A percentile compares a stretch with the other conserved stretches of the same genome.
Evolutionary conservation across 2,113 vertebrate genomes (phyloP).

Genomic region (Erinaceus europaeus): DNA sequence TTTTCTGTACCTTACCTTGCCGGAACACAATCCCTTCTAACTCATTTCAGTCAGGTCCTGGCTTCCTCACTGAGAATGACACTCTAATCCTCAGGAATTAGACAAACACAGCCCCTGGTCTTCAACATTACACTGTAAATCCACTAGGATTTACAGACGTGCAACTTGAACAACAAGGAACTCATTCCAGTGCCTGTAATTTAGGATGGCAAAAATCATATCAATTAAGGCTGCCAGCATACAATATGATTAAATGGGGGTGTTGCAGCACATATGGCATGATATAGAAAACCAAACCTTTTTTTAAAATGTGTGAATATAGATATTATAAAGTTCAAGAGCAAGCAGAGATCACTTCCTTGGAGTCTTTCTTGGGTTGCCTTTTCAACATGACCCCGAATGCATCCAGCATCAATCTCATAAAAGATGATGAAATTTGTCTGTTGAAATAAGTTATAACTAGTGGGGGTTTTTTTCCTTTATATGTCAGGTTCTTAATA

Average conservation of each 20-base stretch:
- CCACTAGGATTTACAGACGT: slow-evolving; percentile 65
- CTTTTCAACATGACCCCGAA: slow-evolving; percentile 46
- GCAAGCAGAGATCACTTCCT: slow-evolving; percentile 50
- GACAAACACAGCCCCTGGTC: slow-evolving; percentile 18
- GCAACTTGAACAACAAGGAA: slow-evolving; percentile 29
- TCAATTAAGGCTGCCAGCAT: slow-evolving; percentile 64
- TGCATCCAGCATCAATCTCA: slow-evolving; percentile 68
- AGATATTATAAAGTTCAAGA: slow-evolving; percentile 54
- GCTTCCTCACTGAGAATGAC: slow-evolving; percentile 45
- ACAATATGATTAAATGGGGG: slow-evolving; percentile 73
- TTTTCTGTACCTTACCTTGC: neutral
- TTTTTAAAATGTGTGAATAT: slow-evolving; percentile 59
- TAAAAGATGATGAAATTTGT: slow-evolving; percentile 74
- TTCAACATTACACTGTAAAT: slow-evolving; percentile 61
- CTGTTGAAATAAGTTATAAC: slow-evolving; percentile 78
- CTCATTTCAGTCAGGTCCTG: neutral
- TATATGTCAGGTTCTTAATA: slow-evolving; percentile 89
- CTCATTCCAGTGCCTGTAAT: slow-evolving; percentile 57
- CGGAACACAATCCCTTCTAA: slow-evolving; percentile 12
- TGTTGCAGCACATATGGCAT: slow-evolving; percentile 72
- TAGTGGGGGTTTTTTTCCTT: slow-evolving; percentile 77
- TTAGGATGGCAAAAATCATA: slow-evolving; percentile 65
- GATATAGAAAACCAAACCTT: slow-evolving; percentile 68
- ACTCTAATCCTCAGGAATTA: slow-evolving; percentile 58
- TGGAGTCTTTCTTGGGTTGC: slow-evolving; percentile 53